phyloP scores from a whole-genome alignment of 2,113 vertebrate species.

The Montifringilla adamsi region DNA sequence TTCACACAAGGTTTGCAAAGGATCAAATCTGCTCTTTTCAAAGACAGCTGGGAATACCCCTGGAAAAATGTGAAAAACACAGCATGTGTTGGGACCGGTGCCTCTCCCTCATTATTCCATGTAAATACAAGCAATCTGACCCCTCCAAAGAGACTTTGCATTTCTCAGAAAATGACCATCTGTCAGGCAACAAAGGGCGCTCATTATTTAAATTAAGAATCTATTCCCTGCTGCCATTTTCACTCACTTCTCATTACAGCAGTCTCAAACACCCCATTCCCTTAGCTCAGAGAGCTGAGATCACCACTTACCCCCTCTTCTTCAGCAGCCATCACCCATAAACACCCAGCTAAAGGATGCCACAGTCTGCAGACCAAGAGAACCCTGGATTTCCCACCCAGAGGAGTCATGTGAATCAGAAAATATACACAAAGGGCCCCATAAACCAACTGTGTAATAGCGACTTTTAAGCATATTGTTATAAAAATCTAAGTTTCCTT shows the following conservation, averaged over 20 bases:
- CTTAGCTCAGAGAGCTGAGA: not conserved
- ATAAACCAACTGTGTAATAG: not conserved
- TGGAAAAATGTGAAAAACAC: slow-evolving; percentile 66
- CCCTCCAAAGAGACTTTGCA: slow-evolving; percentile 48
- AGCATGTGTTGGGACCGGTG: slow-evolving; percentile 50
- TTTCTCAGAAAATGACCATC: slow-evolving; percentile 65
- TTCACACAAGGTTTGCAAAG: slow-evolving; percentile 19
- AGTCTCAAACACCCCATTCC: not conserved
- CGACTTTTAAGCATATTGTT: not conserved
- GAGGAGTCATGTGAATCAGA: not conserved
- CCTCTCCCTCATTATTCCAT: slow-evolving; percentile 60
- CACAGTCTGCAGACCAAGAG: not conserved
- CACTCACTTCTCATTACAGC: not conserved
- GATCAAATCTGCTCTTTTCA: slow-evolving; percentile 42
- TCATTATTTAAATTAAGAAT: slow-evolving; percentile 66
- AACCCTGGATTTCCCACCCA: not conserved
- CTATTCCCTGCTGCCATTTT: slow-evolving; percentile 52
- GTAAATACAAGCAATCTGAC: slow-evolving; percentile 62
- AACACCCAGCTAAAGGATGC: not conserved
- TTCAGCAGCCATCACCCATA: not conserved
- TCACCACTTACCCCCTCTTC: not conserved
- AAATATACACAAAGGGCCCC: not conserved
- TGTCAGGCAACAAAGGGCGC: slow-evolving; percentile 48
- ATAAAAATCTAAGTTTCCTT: not conserved
- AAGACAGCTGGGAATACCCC: slow-evolving; percentile 62